Evolutionary conservation across 2,888 invertebrate genomes (phyloP).

Genomic region (Abrostola tripartita): DNA sequence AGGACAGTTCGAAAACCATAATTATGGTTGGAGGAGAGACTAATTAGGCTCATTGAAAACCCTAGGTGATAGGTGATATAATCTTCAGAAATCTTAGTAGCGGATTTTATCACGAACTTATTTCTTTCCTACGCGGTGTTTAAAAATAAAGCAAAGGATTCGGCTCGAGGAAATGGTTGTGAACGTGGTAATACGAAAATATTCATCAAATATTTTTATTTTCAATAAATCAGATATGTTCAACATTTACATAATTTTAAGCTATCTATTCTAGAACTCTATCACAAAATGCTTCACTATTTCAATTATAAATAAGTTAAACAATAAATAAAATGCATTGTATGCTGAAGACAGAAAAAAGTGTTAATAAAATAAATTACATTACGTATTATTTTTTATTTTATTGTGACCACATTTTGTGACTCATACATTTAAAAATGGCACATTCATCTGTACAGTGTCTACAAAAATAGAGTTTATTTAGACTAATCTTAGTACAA

Average conservation of each 20-base stretch:
- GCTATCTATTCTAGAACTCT: constrained; percentile 64
- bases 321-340: constrained; percentile 66
- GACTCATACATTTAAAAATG: constrained; percentile 45
- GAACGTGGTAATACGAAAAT: constrained; percentile 18
- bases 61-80: too few relatives aligned
- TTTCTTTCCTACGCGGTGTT: constrained; percentile 24
- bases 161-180: not conserved
- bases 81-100: constrained; percentile 16
- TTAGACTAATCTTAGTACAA: constrained; percentile 29
- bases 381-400: constrained; percentile 24
- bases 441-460: constrained; percentile 49
- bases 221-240: constrained; percentile 58
- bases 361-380: constrained; percentile 29
- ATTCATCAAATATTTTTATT: constrained; percentile 45
- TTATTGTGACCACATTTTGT: constrained; percentile 37
- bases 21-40: too few relatives aligned
- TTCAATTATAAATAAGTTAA: constrained; percentile 40
- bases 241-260: constrained; percentile 51
- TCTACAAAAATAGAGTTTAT: constrained; percentile 52
- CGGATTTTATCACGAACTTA: constrained; percentile 11
- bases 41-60: too few relatives aligned
- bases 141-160: constrained; percentile 29
- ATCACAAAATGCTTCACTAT: constrained; percentile 65
- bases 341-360: constrained; percentile 52
- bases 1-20: too few relatives aligned